Evolutionary conservation across 2,888 invertebrate genomes (phyloP), one percentile per base, ranked within the genome.

Genomic region (Linnaemya vulpina): DNA sequence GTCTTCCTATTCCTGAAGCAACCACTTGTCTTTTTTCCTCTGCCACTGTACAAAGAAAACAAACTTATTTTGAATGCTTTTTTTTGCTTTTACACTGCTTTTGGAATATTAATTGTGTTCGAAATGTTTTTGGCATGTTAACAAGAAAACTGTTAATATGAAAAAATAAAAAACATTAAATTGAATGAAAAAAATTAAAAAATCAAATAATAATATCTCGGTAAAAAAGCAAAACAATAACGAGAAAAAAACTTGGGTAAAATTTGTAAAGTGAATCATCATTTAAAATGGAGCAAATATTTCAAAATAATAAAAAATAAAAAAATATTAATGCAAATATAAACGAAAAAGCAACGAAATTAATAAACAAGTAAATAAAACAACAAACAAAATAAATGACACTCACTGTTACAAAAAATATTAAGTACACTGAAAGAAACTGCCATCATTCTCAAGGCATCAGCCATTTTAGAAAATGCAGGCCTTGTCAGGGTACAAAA

Each of bases 81-180:
- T 81, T 76, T 76, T 76, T 76, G 46, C 65, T 78, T 79, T 75
- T 73, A 60, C 68, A 58, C 38, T 51, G 82, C 74, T 79, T 78
- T 85, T 82, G 85, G 82, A 85, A 85, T 85, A 85, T 85, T 85
- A 85, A 85, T 85, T 85, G 85, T 76, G 74, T 71, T 82, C 82
- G 82, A 85, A 85, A 85, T 85, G 85, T 85, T 85, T 85, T 85
- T 85, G 85, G 85, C 85, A 85, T 85, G 85, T 85, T 85, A 82
- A 85, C 85, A 85, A 82, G 82, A 85, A 82, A 85, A 85, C 85
- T 85, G 85, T 85, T 85, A 85, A 85, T 83, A 83, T 49, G 58
- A 60, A 62, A 70, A 67, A 67, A 70, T 49, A 85, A 67, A 74
- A 53, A 84, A 53, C 79, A 81, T 73, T 46, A 74, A 67, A 49